phyloP scores from a whole-genome alignment of 2,888 invertebrate species.

The Chaetogeoica ovagalla region DNA sequence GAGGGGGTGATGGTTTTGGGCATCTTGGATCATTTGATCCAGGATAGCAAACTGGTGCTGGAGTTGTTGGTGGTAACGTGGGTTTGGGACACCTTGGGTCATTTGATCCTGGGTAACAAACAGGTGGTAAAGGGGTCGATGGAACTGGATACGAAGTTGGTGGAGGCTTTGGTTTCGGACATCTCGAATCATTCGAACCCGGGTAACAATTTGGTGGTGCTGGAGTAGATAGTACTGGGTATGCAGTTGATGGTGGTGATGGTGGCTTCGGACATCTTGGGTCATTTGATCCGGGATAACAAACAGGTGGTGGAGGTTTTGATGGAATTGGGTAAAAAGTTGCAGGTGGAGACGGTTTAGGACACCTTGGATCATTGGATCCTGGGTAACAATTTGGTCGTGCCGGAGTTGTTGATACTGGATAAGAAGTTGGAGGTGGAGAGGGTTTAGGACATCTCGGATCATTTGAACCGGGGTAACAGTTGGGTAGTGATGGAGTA shows the following conservation, averaged over 20 bases:
- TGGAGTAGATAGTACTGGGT: constrained; percentile 56
- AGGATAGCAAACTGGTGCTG: constrained; percentile 58
- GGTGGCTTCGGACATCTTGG: constrained; percentile 58
- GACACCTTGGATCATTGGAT: constrained; percentile 58
- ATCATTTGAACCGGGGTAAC: constrained; percentile 61
- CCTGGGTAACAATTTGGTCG: constrained; percentile 59
- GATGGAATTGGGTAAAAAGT: constrained; percentile 56
- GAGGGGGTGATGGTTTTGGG: constrained; percentile 55
- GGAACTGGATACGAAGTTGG: constrained; percentile 53
- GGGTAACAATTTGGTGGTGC: constrained; percentile 56
- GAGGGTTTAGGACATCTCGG: constrained; percentile 58
- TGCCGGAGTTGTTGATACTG: constrained; percentile 4
- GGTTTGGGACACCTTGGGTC: constrained; percentile 59
- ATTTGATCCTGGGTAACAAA: constrained; percentile 59
- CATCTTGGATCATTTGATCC: constrained; percentile 56
- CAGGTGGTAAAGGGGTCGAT: constrained; percentile 57
- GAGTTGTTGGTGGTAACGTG: constrained; percentile 54
- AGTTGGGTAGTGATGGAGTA: constrained; percentile 55
- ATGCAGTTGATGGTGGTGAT: constrained; percentile 54
- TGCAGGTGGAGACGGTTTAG: constrained; percentile 51
- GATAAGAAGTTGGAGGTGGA: constrained; percentile 18
- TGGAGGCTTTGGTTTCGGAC: constrained; percentile 58
- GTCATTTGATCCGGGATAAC: constrained; percentile 59
- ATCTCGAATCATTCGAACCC: constrained; percentile 58
- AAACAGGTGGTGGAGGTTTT: constrained; percentile 58